Conservation (phyloP, 2,888 invertebrate species). For the Arrhopalites spinosus region DNA sequence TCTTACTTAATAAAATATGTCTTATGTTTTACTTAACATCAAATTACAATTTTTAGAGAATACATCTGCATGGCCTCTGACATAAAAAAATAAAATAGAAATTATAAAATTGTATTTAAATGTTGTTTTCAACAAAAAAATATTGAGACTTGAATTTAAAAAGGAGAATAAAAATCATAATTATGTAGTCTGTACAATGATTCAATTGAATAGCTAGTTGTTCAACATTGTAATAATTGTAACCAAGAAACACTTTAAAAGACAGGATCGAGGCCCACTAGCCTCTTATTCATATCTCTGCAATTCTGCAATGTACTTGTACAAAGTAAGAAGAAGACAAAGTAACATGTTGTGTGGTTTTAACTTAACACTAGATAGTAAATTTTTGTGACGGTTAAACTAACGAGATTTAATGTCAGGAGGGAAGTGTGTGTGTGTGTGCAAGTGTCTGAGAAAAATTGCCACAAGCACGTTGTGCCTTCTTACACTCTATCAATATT, state of each 20-base stretch:
- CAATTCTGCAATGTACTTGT: too few relatives aligned
- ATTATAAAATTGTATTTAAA: too few relatives aligned
- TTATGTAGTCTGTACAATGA: too few relatives aligned
- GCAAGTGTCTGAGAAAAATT: neutral
- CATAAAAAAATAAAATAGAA: too few relatives aligned
- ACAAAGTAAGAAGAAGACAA: neutral
- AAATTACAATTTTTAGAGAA: too few relatives aligned
- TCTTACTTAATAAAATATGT: too few relatives aligned
- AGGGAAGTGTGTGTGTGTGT: conserved; percentile 4
- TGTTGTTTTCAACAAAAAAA: too few relatives aligned
- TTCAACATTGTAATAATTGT: neutral
- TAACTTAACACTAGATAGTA: neutral
- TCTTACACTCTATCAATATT: neutral
- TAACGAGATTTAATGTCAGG: conserved; percentile 3
- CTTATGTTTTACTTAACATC: too few relatives aligned
- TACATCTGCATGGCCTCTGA: too few relatives aligned
- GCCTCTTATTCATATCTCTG: conserved; percentile 19
- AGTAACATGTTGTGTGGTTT: neutral
- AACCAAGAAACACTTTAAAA: neutral
- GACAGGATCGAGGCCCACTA: conserved; percentile 12
- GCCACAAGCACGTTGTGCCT: neutral
- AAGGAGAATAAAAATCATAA: too few relatives aligned
- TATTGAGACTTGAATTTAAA: too few relatives aligned
- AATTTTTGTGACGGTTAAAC: neutral
- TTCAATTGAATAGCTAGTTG: too few relatives aligned